Evolutionary conservation across 53 echinoderm and acorn worm genomes (phyloP).

Genomic region (Stichopus horrens): DNA sequence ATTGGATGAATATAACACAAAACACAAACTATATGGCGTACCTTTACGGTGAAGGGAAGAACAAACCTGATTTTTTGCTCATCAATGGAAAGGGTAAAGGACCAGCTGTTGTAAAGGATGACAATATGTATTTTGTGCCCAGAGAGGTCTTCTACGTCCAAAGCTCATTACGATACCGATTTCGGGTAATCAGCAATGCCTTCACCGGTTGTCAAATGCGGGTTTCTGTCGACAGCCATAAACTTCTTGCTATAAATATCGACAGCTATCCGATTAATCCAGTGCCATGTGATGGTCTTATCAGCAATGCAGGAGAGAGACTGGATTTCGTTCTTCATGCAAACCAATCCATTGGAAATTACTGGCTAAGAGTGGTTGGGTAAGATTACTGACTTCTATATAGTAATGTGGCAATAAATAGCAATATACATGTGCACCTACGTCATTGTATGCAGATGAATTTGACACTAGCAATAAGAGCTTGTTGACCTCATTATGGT

Average conservation of each 20-base stretch:
- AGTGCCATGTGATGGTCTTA: constrained; percentile 58
- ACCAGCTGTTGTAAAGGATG: constrained; percentile 24
- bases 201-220: constrained; percentile 83
- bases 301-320: constrained; percentile 83
- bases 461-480: too few species aligned
- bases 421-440: too few species aligned
- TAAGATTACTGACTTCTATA: not conserved
- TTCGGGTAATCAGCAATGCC: constrained; percentile 87
- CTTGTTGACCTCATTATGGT: too few species aligned
- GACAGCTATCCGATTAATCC: constrained; percentile 73
- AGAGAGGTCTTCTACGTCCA: constrained; percentile 68
- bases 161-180: constrained; percentile 59
- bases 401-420: too few species aligned
- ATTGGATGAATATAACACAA: constrained; percentile 81
- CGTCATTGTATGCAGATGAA: too few species aligned
- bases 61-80: constrained; percentile 78
- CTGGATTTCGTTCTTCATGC: constrained; percentile 83
- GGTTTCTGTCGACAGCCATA: constrained; percentile 81
- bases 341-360: constrained; percentile 64
- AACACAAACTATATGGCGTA: constrained; percentile 73
- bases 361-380: constrained; percentile 78
- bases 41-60: constrained; percentile 75
- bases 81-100: constrained; percentile 87
- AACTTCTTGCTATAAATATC: constrained; percentile 74
- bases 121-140: constrained; percentile 49